phyloP scores from a whole-genome alignment of 2,888 invertebrate species.

The Philopedon plagiatum region DNA sequence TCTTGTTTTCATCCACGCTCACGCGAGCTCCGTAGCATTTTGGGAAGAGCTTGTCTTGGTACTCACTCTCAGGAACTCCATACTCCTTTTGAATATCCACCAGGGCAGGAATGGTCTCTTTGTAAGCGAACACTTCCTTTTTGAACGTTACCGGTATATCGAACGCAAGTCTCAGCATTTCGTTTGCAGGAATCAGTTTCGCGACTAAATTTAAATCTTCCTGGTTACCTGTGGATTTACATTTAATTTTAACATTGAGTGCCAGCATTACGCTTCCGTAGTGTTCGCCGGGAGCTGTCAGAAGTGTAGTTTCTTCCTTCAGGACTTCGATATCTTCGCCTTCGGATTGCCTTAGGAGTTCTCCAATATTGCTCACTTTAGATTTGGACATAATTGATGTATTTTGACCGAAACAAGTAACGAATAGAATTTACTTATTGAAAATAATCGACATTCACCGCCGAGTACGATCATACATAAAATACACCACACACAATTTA shows the following conservation, averaged over 20 bases:
- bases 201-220: slow-evolving; percentile 71
- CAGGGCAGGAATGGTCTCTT: slow-evolving; percentile 69
- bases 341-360: slow-evolving; percentile 58
- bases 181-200: slow-evolving; percentile 73
- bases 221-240: slow-evolving; percentile 54
- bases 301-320: slow-evolving; percentile 64
- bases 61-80: slow-evolving; percentile 64
- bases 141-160: slow-evolving; percentile 73
- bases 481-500: slow-evolving; percentile 5
- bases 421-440: not conserved
- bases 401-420: not conserved
- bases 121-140: slow-evolving; percentile 73
- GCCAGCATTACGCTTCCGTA: slow-evolving; percentile 75
- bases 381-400: slow-evolving; percentile 58
- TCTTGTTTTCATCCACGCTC: slow-evolving; percentile 64
- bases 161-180: slow-evolving; percentile 71
- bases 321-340: slow-evolving; percentile 63
- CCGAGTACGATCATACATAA: not conserved
- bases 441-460: not conserved
- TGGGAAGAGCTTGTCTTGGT: slow-evolving; percentile 69
- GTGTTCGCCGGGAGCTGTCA: slow-evolving; percentile 73
- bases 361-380: slow-evolving; percentile 62
- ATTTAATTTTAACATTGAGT: slow-evolving; percentile 64
- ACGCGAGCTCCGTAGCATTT: slow-evolving; percentile 73
- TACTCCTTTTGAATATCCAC: slow-evolving; percentile 69